These are phyloP conservation scores for Labia minor DNA, from an alignment of 2,888 invertebrate genomes.

Conservation along the genomic window DNA sequence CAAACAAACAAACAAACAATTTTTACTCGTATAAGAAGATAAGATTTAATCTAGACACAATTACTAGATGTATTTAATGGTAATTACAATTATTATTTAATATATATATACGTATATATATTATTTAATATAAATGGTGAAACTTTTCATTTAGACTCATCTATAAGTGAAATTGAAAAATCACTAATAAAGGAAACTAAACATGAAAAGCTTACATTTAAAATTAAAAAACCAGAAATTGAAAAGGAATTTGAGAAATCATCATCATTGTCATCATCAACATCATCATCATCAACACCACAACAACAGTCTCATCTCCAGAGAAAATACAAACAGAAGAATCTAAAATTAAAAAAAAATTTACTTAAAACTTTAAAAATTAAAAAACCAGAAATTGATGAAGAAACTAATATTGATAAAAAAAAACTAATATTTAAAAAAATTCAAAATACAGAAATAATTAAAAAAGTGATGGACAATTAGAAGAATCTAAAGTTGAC, in stretches of 20 bases:
- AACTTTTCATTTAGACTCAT: no score
- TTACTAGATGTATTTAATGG: no score
- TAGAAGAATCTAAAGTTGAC: conserved; percentile 39
- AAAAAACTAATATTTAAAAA: neutral
- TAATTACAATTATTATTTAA: no score
- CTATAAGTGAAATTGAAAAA: no score
- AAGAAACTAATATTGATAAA: neutral
- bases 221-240: neutral
- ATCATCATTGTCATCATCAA: no score
- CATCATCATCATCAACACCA: no score
- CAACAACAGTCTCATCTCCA: neutral
- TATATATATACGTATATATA: no score
- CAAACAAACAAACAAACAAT: no score
- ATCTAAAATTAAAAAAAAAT: conserved; percentile 20
- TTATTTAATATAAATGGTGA: no score
- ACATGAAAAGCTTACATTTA: conserved; percentile 6
- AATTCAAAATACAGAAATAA: conserved; percentile 31
- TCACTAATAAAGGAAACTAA: neutral
- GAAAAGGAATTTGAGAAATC: neutral
- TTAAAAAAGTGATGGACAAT: conserved; percentile 41
- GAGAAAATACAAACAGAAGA: neutral
- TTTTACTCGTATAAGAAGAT: no score
- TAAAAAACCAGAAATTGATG: conserved; percentile 16
- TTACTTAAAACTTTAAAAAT: conserved; percentile 20
- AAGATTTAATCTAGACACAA: no score